Percentiles rank a stretch among this genome's conserved stretches.
Conservation (phyloP, 2,797 vertebrate species). For the Artibeus lituratus region DNA sequence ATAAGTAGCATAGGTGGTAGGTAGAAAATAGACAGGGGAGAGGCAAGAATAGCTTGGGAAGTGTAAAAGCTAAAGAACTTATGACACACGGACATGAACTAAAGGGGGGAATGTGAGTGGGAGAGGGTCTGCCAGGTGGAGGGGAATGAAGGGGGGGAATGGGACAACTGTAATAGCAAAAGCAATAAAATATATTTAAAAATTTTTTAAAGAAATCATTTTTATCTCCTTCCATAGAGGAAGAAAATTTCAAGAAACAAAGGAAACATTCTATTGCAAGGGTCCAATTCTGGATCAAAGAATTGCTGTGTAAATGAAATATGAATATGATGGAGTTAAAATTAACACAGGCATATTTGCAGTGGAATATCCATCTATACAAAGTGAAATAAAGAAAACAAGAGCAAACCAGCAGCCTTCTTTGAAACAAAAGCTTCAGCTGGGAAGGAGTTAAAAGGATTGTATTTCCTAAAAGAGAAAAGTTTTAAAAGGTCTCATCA, state of each 20-base stretch:
- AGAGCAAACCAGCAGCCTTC: not conserved
- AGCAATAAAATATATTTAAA: too few species aligned
- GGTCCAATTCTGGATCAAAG: not conserved
- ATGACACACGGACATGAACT: too few species aligned
- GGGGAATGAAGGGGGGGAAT: too few species aligned
- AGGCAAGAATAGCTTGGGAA: too few species aligned
- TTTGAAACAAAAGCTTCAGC: not conserved
- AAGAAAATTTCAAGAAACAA: not conserved
- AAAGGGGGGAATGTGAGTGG: too few species aligned
- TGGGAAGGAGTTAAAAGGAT: not conserved
- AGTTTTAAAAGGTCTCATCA: not conserved
- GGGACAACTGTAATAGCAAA: too few species aligned
- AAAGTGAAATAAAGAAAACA: not conserved
- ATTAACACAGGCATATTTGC: not conserved
- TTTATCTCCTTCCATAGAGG: not conserved
- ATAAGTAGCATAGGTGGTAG: too few species aligned
- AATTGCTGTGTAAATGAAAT: not conserved
- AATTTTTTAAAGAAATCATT: not conserved
- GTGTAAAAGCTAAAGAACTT: too few species aligned
- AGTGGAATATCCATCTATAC: not conserved
- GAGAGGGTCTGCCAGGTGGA: too few species aligned
- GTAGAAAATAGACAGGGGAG: too few species aligned
- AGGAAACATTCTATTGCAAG: not conserved
- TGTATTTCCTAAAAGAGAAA: not conserved
- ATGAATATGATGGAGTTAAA: not conserved